phyloP scores from a whole-genome alignment of 2,797 vertebrate genomes.

The Betta splendens region DNA sequence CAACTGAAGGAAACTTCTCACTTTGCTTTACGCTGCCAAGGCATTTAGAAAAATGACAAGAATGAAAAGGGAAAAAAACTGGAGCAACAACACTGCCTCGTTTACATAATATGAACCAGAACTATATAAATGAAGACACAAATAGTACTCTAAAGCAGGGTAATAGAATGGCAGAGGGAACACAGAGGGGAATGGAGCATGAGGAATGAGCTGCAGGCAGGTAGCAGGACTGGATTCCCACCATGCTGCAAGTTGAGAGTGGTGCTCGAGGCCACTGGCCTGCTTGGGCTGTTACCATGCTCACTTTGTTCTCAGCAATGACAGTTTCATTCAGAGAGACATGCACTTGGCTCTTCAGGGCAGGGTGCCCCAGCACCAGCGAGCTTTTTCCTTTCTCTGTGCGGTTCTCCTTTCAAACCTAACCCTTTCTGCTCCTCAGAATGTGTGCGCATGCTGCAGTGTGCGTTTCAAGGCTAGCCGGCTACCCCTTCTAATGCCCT shows the following conservation, averaged over 20 bases:
- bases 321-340: slow-evolving; percentile 67
- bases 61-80: slow-evolving; percentile 4
- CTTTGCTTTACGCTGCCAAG: slow-evolving; percentile 8
- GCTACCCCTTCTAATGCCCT: slow-evolving; percentile 15
- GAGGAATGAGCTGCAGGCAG: slow-evolving; percentile 26
- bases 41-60: slow-evolving; percentile 20
- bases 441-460: background rate
- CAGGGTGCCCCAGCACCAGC: slow-evolving; percentile 39
- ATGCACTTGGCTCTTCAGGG: slow-evolving; percentile 53
- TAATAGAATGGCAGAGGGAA: slow-evolving; percentile 13
- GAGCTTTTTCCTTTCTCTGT: slow-evolving; percentile 43
- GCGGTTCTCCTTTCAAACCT: slow-evolving; percentile 41
- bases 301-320: slow-evolving; percentile 72
- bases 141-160: slow-evolving; percentile 25
- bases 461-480: slow-evolving; percentile 7
- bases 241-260: slow-evolving; percentile 62
- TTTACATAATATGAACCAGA: slow-evolving; percentile 27
- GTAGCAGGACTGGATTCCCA: slow-evolving; percentile 42
- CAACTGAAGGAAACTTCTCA: slow-evolving; percentile 19
- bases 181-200: slow-evolving; percentile 14
- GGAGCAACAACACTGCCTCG: slow-evolving; percentile 25
- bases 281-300: slow-evolving; percentile 61
- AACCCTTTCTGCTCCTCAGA: slow-evolving; percentile 43
- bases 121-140: slow-evolving; percentile 29
- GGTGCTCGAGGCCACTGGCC: slow-evolving; percentile 60